These are phyloP conservation scores for Zygogramma bicolorata DNA, from an alignment of 2,888 invertebrate species.

Conservation along the genomic window DNA sequence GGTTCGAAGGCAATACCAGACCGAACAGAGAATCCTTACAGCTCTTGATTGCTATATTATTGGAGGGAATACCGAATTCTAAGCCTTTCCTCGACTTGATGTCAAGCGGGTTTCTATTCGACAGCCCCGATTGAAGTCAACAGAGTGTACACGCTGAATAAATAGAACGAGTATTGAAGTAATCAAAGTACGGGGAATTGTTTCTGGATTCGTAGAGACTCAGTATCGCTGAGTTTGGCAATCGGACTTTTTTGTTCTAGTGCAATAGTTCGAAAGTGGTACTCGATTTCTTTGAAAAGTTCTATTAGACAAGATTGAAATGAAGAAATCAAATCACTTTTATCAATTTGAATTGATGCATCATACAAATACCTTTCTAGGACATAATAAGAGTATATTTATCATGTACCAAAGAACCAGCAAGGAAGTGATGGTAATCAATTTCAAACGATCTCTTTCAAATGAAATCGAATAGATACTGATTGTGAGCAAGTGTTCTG, in stretches of 20 bases:
- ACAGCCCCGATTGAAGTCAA: slow-evolving; percentile 2
- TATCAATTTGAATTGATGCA: no score
- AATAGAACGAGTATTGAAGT: not conserved
- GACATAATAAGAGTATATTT: no score
- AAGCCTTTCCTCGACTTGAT: slow-evolving; percentile 9
- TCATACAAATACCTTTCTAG: no score
- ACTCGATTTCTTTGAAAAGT: no score
- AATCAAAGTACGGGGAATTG: not conserved
- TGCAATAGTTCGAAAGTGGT: not conserved
- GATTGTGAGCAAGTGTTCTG: no score
- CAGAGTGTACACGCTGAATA: not conserved
- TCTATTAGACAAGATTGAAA: no score
- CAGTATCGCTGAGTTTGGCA: not conserved
- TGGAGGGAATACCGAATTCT: slow-evolving; percentile 51
- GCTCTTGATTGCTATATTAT: slow-evolving; percentile 61
- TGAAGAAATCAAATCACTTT: no score
- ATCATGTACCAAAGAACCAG: no score
- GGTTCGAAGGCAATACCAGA: slow-evolving; percentile 55
- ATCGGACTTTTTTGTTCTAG: not conserved
- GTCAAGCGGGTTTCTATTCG: slow-evolving; percentile 16
- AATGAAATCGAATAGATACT: no score
- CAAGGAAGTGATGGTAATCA: no score
- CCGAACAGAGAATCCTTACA: slow-evolving; percentile 54
- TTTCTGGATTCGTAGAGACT: not conserved
- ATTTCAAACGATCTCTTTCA: no score